These are phyloP conservation scores for Eublepharis macularius DNA, from an alignment of 2,113 vertebrate genomes.

Conservation along the genomic window DNA sequence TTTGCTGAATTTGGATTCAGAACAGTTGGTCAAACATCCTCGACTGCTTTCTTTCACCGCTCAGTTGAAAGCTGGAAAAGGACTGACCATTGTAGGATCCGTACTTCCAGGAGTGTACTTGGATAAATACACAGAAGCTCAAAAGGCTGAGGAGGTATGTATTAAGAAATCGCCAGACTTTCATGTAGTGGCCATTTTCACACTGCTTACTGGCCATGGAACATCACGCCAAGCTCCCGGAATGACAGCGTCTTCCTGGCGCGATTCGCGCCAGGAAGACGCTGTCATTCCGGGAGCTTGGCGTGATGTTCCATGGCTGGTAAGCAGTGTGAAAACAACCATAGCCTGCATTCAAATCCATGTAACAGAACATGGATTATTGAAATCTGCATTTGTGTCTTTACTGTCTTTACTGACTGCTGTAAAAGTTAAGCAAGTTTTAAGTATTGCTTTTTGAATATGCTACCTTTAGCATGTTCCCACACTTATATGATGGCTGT, in stretches of 20 bases:
- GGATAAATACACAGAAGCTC: conserved; percentile 84
- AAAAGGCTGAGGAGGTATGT: conserved; percentile 88
- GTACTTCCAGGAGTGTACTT: conserved; percentile 91
- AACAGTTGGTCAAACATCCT: conserved; percentile 88
- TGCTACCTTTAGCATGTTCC: background rate
- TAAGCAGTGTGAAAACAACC: too few species aligned
- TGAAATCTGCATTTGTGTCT: background rate
- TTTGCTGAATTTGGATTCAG: conserved; percentile 85
- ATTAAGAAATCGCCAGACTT: background rate
- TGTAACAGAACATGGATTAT: background rate
- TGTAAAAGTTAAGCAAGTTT: background rate
- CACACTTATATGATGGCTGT: background rate
- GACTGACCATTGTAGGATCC: conserved; percentile 92
- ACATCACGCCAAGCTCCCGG: too few species aligned
- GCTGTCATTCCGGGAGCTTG: too few species aligned
- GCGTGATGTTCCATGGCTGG: too few species aligned
- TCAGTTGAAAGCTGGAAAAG: conserved; percentile 96
- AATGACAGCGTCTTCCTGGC: too few species aligned
- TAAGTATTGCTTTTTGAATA: background rate
- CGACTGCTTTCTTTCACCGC: conserved; percentile 90
- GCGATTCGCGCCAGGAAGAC: too few species aligned
- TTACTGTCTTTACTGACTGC: background rate
- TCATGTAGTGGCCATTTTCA: background rate
- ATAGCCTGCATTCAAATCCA: background rate
- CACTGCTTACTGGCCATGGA: too few species aligned